Evolutionary conservation across 2,797 vertebrate genomes (phyloP).

Genomic region (Anisognathus igniventris): DNA sequence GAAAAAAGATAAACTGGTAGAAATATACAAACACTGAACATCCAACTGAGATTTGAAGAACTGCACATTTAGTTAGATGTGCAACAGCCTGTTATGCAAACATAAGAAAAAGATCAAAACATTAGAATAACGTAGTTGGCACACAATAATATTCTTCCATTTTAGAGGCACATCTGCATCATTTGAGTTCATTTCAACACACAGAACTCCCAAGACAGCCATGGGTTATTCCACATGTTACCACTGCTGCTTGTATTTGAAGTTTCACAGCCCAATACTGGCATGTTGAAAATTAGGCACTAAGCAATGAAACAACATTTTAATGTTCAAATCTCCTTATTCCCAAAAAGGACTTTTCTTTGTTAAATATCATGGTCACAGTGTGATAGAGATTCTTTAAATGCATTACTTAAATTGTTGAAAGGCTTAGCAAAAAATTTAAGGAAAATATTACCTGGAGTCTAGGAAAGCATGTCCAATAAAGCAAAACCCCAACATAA

Average conservation of each 20-base stretch:
- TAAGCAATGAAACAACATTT: neutral
- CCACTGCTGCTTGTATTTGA: neutral
- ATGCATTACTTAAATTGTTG: neutral
- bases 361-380: neutral
- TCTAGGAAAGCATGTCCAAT: neutral
- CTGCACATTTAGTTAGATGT: neutral
- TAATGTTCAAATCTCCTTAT: neutral
- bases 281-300: neutral
- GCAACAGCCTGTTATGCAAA: neutral
- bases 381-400: neutral
- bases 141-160: neutral
- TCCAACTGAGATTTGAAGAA: neutral
- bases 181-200: neutral
- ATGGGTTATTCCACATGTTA: neutral
- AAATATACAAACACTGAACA: neutral
- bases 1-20: neutral
- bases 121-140: neutral
- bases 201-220: neutral
- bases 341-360: neutral
- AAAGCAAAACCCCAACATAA: neutral
- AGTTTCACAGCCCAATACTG: neutral
- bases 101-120: neutral
- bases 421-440: neutral
- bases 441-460: neutral
- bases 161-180: neutral